Base-by-base conservation (phyloP, 2,113 vertebrate genomes). In the Leptocoma aspasia region DNA sequence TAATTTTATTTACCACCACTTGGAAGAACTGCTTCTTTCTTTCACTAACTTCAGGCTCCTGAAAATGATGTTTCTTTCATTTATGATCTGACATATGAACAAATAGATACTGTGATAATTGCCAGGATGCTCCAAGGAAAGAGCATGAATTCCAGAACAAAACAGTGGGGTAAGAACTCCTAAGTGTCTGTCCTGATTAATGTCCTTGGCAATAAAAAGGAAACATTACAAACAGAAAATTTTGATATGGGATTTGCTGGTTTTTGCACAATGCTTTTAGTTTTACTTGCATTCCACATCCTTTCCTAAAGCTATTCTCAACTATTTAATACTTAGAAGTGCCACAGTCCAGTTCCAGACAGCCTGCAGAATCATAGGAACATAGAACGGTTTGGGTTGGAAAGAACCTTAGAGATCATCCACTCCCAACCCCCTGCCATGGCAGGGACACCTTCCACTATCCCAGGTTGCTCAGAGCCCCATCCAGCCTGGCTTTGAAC, bases 391-490 rank as follows among this genome's bases (percentile, higher is more conserved):
- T 54, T 82, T 68, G 61, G 17, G 6, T 16, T 27, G 47, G 47
- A 35, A 47, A 82, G 20, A 28, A 13, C 7, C 8, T 54, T 16
- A 23, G 33, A 27, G 35, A 19, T 11, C n/a, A 35, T 7, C 30
- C 35, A 9, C 11, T 35, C 15, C 30, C 17, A 76, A 11, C 0
- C 4, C 4, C 3, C 13, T 13, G n/a, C 10, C 16, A 7, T 24
- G 28, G 8, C 39, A 75, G 24, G 9, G 53, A 45, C 11, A 19
- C 1, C 9, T 69, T 22, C 8, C 63, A 27, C 17, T 9, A 18
- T 0, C 1, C 9, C 30, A 31, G n/a, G 8, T 5, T 54, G 8
- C 30, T 47, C 53, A 69, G 30, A 54, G 17, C 11, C 7, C 16
- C 9, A 41, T 47, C 39, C 41, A 68, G 1, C 9, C 30, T 18